These are phyloP conservation scores for Enteromius thamalakanensis DNA, from an alignment of 2,797 vertebrate species.

Conservation along the genomic window DNA sequence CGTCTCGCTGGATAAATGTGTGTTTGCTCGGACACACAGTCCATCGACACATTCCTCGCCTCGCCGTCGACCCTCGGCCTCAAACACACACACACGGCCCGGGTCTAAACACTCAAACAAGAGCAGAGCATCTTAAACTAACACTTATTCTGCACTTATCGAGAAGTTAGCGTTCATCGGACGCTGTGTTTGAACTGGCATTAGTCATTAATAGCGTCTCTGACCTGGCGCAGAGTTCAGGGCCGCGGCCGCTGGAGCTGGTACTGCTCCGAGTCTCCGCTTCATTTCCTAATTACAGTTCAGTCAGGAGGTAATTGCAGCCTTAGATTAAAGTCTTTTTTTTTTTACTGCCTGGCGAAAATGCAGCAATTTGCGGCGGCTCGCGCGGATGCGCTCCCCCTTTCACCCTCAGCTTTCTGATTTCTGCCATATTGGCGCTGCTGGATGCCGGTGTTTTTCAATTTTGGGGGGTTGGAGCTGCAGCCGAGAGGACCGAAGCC, in stretches of 20 bases:
- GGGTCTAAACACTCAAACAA: constrained; percentile 10
- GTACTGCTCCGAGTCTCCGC: constrained; percentile 54
- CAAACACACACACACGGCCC: constrained; percentile 24
- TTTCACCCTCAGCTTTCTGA: background rate
- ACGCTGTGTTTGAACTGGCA: constrained; percentile 48
- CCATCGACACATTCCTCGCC: constrained; percentile 38
- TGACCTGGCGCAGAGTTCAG: constrained; percentile 56
- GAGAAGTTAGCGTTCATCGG: constrained; percentile 54
- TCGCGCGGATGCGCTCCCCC: constrained; percentile 67
- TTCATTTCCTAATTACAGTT: constrained; percentile 80
- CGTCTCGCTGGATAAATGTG: constrained; percentile 16
- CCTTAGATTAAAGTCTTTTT: constrained; percentile 76
- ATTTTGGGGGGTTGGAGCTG: constrained; percentile 66
- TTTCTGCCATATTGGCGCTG: constrained; percentile 53
- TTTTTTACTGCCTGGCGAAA: constrained; percentile 71
- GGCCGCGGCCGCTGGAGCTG: constrained; percentile 40
- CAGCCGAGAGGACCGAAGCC: constrained; percentile 60
- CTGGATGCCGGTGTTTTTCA: background rate
- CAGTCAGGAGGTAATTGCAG: constrained; percentile 80
- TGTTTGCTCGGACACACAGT: constrained; percentile 7
- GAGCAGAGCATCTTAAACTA: background rate
- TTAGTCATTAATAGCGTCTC: constrained; percentile 62
- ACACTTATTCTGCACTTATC: constrained; percentile 43
- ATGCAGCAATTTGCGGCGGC: constrained; percentile 76
- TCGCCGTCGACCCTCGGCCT: background rate